Evolutionary conservation across 2,797 vertebrate genomes (phyloP).

Genomic region (Rhinichthys osculus): DNA sequence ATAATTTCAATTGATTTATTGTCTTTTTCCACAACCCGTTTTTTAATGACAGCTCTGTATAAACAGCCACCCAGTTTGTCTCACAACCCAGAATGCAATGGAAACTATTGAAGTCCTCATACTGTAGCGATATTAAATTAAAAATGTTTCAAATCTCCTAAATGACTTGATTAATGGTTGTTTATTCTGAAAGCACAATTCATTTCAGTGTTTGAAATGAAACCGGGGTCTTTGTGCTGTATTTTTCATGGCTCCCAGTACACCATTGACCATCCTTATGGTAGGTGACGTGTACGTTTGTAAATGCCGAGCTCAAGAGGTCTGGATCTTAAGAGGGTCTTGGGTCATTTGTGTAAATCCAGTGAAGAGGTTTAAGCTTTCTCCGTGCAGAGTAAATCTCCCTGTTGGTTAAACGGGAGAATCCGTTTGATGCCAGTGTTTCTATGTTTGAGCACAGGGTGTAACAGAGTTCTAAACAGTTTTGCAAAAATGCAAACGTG

Average conservation of each 20-base stretch:
- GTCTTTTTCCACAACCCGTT: not conserved
- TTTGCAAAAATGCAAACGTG: not conserved
- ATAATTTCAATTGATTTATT: not conserved
- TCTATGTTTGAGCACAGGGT: not conserved
- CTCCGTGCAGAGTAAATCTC: slow-evolving; percentile 43
- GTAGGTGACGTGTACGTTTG: not conserved
- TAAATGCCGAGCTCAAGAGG: not conserved
- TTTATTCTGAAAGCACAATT: not conserved
- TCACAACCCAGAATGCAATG: slow-evolving; percentile 6
- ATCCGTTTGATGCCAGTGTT: not conserved
- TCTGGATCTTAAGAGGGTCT: slow-evolving; percentile 40
- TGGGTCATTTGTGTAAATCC: slow-evolving; percentile 58
- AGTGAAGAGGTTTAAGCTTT: slow-evolving; percentile 50
- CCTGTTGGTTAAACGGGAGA: slow-evolving; percentile 19
- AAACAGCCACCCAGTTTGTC: not conserved
- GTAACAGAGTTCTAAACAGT: not conserved
- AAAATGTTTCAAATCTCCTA: slow-evolving; percentile 25
- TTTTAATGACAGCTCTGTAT: not conserved
- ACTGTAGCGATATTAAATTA: slow-evolving; percentile 37
- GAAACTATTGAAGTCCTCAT: slow-evolving; percentile 8
- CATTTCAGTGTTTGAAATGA: not conserved
- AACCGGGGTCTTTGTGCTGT: not conserved
- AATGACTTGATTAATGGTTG: not conserved
- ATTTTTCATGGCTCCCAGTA: not conserved
- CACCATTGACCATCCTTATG: not conserved